Evolutionary conservation across 2,113 vertebrate species (phyloP), one percentile per base, ranked within the genome.

Genomic region (Notothenia coriiceps): DNA sequence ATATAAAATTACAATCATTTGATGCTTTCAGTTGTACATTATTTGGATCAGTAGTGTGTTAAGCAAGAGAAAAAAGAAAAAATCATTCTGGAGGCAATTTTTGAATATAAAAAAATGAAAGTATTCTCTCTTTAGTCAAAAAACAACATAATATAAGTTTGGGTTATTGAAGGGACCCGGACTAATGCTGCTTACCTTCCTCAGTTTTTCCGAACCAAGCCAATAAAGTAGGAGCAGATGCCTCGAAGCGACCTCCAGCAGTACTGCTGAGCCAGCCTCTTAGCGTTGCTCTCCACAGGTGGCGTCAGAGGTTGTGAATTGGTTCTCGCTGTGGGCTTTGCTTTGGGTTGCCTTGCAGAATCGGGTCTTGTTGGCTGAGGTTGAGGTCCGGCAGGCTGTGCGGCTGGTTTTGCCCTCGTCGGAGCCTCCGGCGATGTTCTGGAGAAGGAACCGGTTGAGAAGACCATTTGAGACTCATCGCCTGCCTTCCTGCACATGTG

Each of bases 171-270:
- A 44, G 22, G 55, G 10, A 2, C 2, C 1, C 3, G 11, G 9
- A 12, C 9, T 57, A 46, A 70, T 86, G 62, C 51, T 17, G 18
- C 90, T 89, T 52, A 94, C 95, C 94, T 93, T 77, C 70, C 64
- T 70, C 49, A 96, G 6, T 29, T 12, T 77, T 93, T 92, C 67
- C 80, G 84, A 68, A 96, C 95, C 85, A 95, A 90, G 56, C 95
- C 92, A 40, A 97, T 93, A 79, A 96, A 57, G 40, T 88, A 95
- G 68, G 94, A 86, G 78, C 96, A 97, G 77, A 96, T 61, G 14
- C 87, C 90, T 3, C 94, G 92, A 25, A 97, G 86, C 3, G 96
- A 95, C 73, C 93, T 94, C 96, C 96, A 97, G 86, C 96, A 97
- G 74, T 95, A 89, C 6, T 95, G 87, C 72, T 80, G 90, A 29